Evolutionary conservation across 2,888 invertebrate species (phyloP), one percentile per base, ranked within the genome.

Genomic region (Drosophila mimica): DNA sequence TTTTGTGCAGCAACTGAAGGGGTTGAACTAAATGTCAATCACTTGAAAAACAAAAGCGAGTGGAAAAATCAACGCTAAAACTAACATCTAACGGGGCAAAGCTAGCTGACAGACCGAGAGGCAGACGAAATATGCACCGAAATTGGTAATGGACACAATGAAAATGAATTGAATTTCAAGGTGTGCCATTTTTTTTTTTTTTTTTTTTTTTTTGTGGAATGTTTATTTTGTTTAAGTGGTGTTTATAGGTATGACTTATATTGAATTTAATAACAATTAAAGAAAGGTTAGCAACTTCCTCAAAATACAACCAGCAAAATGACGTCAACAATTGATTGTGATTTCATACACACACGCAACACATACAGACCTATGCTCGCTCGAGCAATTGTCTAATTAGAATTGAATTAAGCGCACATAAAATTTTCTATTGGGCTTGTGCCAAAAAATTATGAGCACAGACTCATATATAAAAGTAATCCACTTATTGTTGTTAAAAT

Each of bases 311-410:
- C 43, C 48, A 38, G 49, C 48, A 63, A 49, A 65, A 67, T 81
- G 67, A 81, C 80, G 80, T 81, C 80, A 81, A 65, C 79, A 57
- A 65, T 83, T 74, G 77, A 83, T 74, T 83, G 70, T 69, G 67
- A 53, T 73, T 62, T 56, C 46, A 66, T 7, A 63, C n/a, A 59
- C 9, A 30, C 25, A 46, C 11, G 9, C 36, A 9, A 28, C 28
- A 33, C 28, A 31, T 63, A 61, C 31, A n/a, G 31, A 17, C 20
- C 31, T 34, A 52, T 59, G 61, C 28, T 54, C 58, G 40, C 66
- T 52, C 70, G 64, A 68, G 54, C 76, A 84, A 84, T 89, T 76
- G 82, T 79, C 79, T 84, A 89, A 89, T 84, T 88, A 88, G 76
- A 83, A 72, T 82, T 59, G 58, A 89, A 84, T 87, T 89, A 87